Percentiles rank a stretch among this genome's conserved stretches.
phyloP scores from a whole-genome alignment of 37 sponge, comb jelly and placozoan genomes.

The Halichondria panicea region DNA sequence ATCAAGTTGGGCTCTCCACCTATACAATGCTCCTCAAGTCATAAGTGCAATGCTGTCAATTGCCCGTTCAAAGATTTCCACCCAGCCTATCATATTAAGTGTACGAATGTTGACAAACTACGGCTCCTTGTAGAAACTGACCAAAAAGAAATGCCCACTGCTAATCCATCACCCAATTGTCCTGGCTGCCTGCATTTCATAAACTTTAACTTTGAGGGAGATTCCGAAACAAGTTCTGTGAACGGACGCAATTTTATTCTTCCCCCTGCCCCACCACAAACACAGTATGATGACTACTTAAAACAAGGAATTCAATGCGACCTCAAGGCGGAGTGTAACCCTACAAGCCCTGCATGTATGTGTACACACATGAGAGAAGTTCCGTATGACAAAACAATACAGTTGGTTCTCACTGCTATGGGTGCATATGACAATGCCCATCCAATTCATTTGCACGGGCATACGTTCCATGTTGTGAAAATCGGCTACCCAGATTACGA shows the following conservation, averaged over 20 bases:
- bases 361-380: slow-evolving; percentile 12
- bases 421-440: neutral
- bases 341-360: neutral
- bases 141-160: slow-evolving; percentile 17
- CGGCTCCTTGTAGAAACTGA: slow-evolving; percentile 7
- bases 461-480: slow-evolving; percentile 37
- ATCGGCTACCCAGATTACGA: slow-evolving; percentile 27
- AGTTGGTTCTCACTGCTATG: neutral
- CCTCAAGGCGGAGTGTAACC: slow-evolving; percentile 8
- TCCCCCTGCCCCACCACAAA: slow-evolving; percentile 21
- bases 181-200: slow-evolving; percentile 20
- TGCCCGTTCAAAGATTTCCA: slow-evolving; percentile 60
- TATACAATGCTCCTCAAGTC: neutral
- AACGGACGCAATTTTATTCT: slow-evolving; percentile 43
- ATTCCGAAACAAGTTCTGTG: slow-evolving; percentile 12
- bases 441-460: slow-evolving; percentile 54
- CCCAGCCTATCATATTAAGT: slow-evolving; percentile 26
- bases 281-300: slow-evolving; percentile 1
- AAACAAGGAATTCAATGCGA: slow-evolving; percentile 17
- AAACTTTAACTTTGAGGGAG: slow-evolving; percentile 45
- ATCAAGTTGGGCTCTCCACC: slow-evolving; percentile 17
- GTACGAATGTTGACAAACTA: slow-evolving; percentile 33
- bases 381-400: neutral
- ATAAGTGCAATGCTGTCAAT: slow-evolving; percentile 45
- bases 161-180: neutral